Conservation (phyloP, 2,113 vertebrate species). For the Polypterus bichir region DNA sequence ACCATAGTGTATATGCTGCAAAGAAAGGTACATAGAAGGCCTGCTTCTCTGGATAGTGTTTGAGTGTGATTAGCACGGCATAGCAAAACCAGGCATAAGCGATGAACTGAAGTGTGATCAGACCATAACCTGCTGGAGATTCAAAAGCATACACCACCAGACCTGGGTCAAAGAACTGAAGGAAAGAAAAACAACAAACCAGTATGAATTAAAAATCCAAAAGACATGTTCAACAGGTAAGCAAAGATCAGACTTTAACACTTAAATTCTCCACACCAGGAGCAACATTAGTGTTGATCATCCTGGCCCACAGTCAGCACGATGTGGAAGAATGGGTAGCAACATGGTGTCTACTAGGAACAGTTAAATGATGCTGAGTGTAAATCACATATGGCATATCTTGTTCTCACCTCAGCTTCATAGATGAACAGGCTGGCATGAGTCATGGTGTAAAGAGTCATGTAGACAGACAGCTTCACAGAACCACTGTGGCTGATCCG, state of each 20-base stretch:
- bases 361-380: too few species aligned
- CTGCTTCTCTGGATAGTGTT: constrained; percentile 79
- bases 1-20: constrained; percentile 82
- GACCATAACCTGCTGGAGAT: constrained; percentile 76
- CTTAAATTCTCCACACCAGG: too few species aligned
- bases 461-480: constrained; percentile 80
- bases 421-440: constrained; percentile 82
- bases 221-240: background rate
- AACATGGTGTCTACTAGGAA: too few species aligned
- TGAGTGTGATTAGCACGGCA: constrained; percentile 71
- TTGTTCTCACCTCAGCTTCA: constrained; percentile 66
- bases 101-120: constrained; percentile 74
- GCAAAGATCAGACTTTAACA: background rate
- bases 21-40: constrained; percentile 84
- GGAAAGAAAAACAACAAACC: constrained; percentile 5
- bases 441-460: constrained; percentile 84
- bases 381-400: too few species aligned
- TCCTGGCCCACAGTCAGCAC: background rate
- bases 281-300: background rate
- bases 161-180: constrained; percentile 80
- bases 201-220: background rate
- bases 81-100: constrained; percentile 90
- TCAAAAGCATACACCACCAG: constrained; percentile 81
- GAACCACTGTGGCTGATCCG: constrained; percentile 83
- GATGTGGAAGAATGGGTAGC: too few species aligned